Conservation (phyloP, 2,113 vertebrate genomes). For the Petrocephalus zakoni region DNA sequence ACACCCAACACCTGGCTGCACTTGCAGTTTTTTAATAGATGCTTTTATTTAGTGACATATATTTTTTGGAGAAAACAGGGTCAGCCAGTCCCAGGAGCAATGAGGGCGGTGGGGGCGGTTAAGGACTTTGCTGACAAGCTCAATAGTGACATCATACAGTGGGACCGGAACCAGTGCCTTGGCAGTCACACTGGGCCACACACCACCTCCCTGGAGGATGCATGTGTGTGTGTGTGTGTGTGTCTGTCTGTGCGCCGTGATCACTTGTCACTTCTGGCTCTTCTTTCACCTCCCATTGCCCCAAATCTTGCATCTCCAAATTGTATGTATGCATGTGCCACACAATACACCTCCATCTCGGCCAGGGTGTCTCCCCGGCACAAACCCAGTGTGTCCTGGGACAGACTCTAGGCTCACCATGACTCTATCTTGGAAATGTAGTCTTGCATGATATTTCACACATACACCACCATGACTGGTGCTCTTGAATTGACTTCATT, state of each 20-base stretch:
- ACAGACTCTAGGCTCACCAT: not conserved
- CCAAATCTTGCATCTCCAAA: not conserved
- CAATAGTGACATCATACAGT: not conserved
- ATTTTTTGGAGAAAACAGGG: not conserved
- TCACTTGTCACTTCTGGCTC: no score
- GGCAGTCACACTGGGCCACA: not conserved
- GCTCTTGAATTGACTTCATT: not conserved
- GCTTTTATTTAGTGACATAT: not conserved
- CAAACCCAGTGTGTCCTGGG: not conserved
- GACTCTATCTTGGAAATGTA: not conserved
- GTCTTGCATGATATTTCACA: not conserved
- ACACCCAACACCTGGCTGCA: not conserved
- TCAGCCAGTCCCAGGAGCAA: not conserved
- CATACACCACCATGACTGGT: not conserved
- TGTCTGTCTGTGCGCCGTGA: no score
- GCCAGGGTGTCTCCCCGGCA: not conserved
- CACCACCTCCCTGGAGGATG: not conserved
- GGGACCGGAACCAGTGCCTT: not conserved
- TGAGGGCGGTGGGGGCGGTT: not conserved
- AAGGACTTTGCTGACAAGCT: not conserved
- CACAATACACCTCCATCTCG: not conserved
- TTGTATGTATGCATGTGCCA: not conserved
- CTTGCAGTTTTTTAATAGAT: not conserved
- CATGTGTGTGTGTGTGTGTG: not conserved
- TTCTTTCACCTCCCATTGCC: not conserved